A percentile compares a stretch with the other conserved stretches of the same genome.
Evolutionary conservation across 2,797 vertebrate genomes (phyloP).

Genomic region (Darevskia mixta): DNA sequence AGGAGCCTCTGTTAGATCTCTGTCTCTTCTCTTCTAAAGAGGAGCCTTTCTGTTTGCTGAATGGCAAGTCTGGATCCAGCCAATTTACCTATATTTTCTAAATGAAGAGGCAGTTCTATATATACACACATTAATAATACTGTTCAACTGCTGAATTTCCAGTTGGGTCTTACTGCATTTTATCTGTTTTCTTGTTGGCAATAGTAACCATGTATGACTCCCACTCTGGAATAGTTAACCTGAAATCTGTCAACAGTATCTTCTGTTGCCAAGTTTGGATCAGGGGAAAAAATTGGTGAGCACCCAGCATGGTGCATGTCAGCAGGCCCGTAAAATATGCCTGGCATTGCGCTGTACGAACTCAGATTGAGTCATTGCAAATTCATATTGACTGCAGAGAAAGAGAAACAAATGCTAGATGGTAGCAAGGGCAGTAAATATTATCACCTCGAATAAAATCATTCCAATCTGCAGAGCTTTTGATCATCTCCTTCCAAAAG

Average conservation of each 20-base stretch:
- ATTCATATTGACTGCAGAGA: constrained; percentile 4
- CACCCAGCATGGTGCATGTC: constrained; percentile 5
- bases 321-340: constrained; percentile 28
- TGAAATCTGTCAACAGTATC: constrained; percentile 14
- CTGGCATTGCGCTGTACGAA: background rate
- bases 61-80: background rate
- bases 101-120: background rate
- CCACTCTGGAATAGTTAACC: constrained; percentile 8
- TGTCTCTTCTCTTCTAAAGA: background rate
- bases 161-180: background rate
- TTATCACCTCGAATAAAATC: constrained; percentile 25
- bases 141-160: background rate
- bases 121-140: background rate
- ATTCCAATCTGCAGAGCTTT: constrained; percentile 14
- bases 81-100: background rate
- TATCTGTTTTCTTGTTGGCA: background rate
- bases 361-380: constrained; percentile 16
- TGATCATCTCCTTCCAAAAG: constrained; percentile 25
- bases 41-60: background rate
- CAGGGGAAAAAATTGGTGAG: background rate
- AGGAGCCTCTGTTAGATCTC: background rate
- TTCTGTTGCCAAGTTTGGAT: constrained; percentile 21
- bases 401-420: constrained; percentile 8
- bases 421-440: constrained; percentile 26
- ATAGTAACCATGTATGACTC: background rate